These are phyloP conservation scores for Pontoporia blainvillei DNA, from an alignment of 2,113 vertebrate genomes.

Conservation along the genomic window DNA sequence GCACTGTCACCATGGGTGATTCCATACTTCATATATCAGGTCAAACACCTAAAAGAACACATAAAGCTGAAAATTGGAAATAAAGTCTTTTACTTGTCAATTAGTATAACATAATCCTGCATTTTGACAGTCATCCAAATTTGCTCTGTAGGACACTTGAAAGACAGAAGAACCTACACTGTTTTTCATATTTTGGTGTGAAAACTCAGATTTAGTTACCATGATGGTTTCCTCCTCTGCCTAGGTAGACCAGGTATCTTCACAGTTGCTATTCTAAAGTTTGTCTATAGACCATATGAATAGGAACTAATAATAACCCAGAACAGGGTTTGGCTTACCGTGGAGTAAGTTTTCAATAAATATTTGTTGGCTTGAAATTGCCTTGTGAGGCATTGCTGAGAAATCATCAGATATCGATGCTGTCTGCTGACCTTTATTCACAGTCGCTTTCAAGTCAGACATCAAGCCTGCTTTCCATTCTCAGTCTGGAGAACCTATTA, in stretches of 20 bases:
- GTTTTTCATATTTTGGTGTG: not conserved
- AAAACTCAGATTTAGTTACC: not conserved
- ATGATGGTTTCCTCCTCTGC: not conserved
- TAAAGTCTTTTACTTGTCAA: not conserved
- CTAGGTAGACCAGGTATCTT: not conserved
- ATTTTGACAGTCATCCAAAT: not conserved
- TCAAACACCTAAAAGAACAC: not conserved
- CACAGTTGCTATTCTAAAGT: not conserved
- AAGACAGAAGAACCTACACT: not conserved
- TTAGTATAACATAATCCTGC: not conserved
- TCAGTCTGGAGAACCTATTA: slow-evolving; percentile 41
- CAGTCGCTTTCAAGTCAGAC: not conserved
- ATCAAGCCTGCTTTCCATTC: not conserved
- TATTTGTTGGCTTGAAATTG: slow-evolving; percentile 23
- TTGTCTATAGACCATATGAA: not conserved
- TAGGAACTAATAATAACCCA: not conserved
- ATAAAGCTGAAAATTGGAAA: not conserved
- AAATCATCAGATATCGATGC: not conserved
- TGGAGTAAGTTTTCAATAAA: not conserved
- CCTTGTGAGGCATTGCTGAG: not conserved
- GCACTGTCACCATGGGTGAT: not conserved
- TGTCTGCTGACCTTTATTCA: slow-evolving; percentile 17
- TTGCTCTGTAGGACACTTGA: not conserved
- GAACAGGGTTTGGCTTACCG: not conserved
- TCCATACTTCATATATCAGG: not conserved